These are phyloP conservation scores for Luehdorfia chinensis DNA, from an alignment of 1,140 invertebrate species.

Conservation along the genomic window DNA sequence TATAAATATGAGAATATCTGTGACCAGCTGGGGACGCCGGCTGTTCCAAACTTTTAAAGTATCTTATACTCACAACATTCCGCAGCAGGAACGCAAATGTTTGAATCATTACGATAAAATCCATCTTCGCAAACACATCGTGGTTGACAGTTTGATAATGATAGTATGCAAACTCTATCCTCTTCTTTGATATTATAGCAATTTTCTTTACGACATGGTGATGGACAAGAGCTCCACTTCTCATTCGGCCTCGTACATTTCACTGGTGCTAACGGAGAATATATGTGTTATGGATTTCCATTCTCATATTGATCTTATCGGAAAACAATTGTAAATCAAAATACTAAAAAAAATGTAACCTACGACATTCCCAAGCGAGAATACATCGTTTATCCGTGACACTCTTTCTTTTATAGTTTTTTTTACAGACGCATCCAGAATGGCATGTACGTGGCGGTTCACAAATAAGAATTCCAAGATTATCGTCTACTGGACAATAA, in stretches of 20 bases:
- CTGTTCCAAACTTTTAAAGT: too few species aligned
- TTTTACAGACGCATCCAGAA: conserved; percentile 36
- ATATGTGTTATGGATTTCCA: too few species aligned
- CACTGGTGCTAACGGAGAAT: conserved; percentile 32
- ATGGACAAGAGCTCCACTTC: conserved; percentile 30
- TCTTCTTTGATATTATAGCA: conserved; percentile 24
- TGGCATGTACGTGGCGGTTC: conserved; percentile 30
- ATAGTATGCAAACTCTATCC: conserved; percentile 6
- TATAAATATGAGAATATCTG: too few species aligned
- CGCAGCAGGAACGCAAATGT: conserved; percentile 26
- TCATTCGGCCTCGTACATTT: conserved; percentile 41
- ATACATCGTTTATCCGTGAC: conserved; percentile 33
- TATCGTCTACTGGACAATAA: conserved; percentile 41
- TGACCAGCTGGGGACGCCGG: too few species aligned
- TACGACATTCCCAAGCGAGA: conserved; percentile 42
- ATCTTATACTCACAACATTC: conserved; percentile 29
- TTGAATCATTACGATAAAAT: conserved; percentile 26
- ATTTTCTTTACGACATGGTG: conserved; percentile 28
- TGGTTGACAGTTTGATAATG: conserved; percentile 18
- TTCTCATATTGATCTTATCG: too few species aligned
- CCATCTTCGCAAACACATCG: conserved; percentile 33
- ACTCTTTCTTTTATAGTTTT: conserved; percentile 29
- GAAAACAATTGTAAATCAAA: too few species aligned
- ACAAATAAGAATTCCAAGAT: conserved; percentile 27
- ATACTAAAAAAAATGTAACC: too few species aligned